Evolutionary conservation across 2,113 vertebrate genomes (phyloP).

Genomic region (Sialia sialis): DNA sequence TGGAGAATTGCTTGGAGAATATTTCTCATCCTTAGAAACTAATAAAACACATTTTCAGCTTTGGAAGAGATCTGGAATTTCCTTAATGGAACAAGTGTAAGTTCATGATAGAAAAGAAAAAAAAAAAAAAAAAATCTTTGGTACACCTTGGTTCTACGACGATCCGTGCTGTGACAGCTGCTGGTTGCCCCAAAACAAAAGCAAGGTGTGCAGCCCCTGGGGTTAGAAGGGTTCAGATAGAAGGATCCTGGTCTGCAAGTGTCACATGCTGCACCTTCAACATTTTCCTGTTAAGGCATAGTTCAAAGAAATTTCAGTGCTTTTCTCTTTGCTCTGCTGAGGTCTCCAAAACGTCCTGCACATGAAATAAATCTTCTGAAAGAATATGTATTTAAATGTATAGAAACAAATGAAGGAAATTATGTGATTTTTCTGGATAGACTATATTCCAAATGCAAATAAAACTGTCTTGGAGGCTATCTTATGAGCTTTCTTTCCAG

Average conservation of each 20-base stretch:
- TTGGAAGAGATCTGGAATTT: neutral
- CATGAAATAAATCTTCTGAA: neutral
- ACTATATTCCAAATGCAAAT: neutral
- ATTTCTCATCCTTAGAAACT: neutral
- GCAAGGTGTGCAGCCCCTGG: constrained; percentile 85
- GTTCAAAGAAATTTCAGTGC: constrained; percentile 13
- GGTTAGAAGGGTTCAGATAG: constrained; percentile 82
- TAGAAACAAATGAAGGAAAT: neutral
- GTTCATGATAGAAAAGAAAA: neutral
- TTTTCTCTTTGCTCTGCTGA: neutral
- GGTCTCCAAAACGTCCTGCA: neutral
- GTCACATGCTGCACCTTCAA: constrained; percentile 80
- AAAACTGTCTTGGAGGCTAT: neutral
- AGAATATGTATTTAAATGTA: neutral
- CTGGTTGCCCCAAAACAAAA: constrained; percentile 88
- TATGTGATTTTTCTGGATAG: neutral
- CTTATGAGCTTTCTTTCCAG: neutral
- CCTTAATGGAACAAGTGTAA: neutral
- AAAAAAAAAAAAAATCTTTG: neutral
- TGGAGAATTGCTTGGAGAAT: neutral
- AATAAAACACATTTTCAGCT: neutral
- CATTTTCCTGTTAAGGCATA: constrained; percentile 80
- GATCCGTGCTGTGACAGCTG: constrained; percentile 80
- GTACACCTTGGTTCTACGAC: constrained; percentile 82
- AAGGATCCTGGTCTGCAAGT: constrained; percentile 83